Percentiles rank a stretch among this genome's conserved stretches.
Evolutionary conservation across 2,888 invertebrate species (phyloP).

Genomic region (Agrilus biguttatus): DNA sequence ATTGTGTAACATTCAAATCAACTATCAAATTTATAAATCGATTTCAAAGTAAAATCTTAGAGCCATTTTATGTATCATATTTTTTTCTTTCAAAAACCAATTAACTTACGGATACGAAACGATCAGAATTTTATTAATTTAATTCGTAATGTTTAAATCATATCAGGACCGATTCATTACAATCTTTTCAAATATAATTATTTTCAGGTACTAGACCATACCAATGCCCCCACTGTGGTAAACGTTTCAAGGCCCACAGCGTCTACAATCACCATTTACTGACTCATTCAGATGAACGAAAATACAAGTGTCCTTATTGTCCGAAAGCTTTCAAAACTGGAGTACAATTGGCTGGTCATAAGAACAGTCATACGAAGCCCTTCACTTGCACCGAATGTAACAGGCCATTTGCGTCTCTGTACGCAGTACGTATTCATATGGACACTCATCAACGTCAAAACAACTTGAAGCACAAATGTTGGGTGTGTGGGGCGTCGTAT

Average conservation of each 20-base stretch:
- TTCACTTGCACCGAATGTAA: conserved; percentile 64
- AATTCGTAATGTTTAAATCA: too few relatives aligned
- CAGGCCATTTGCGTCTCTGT: conserved; percentile 63
- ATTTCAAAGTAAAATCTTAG: too few relatives aligned
- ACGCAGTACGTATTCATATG: conserved; percentile 62
- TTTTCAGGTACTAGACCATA: conserved; percentile 52
- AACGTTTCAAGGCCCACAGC: conserved; percentile 65
- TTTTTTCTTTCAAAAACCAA: too few relatives aligned
- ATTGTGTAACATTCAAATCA: too few relatives aligned
- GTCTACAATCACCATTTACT: conserved; percentile 64
- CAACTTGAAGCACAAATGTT: conserved; percentile 54
- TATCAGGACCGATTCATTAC: too few relatives aligned
- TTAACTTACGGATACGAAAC: too few relatives aligned
- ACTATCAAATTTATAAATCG: too few relatives aligned
- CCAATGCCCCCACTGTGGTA: conserved; percentile 55
- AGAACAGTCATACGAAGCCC: conserved; percentile 69
- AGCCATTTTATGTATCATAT: too few relatives aligned
- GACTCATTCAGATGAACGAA: conserved; percentile 61
- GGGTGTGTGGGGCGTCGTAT: conserved; percentile 61
- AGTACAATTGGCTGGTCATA: conserved; percentile 65
- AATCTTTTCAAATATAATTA: too few relatives aligned
- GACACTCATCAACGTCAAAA: conserved; percentile 56
- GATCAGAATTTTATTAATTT: too few relatives aligned
- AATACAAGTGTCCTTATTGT: conserved; percentile 61
- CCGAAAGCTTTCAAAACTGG: conserved; percentile 69